phyloP scores from a whole-genome alignment of 2,113 vertebrate species.

The Chiloscyllium plagiosum region DNA sequence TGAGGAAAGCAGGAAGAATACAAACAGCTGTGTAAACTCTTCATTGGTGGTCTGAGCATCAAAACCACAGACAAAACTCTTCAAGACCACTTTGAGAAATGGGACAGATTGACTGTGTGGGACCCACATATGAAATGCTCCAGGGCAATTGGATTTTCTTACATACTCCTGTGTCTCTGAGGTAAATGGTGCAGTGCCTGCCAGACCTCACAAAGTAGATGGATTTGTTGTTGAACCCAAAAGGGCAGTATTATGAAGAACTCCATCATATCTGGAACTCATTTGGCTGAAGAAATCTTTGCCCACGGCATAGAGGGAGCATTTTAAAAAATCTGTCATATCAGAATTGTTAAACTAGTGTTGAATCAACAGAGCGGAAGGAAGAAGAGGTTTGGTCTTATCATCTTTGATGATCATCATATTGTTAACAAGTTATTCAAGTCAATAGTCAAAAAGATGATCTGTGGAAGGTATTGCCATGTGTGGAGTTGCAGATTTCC shows the following conservation, averaged over 20 bases:
- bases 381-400: background rate
- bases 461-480: background rate
- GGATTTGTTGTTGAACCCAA: conserved; percentile 31
- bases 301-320: background rate
- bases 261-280: conserved; percentile 29
- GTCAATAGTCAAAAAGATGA: background rate
- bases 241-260: conserved; percentile 25
- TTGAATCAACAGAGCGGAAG: conserved; percentile 20
- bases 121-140: conserved; percentile 28
- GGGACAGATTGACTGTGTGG: conserved; percentile 34
- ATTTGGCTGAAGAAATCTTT: conserved; percentile 33
- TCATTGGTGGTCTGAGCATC: conserved; percentile 31
- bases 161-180: conserved; percentile 32
- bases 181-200: conserved; percentile 24
- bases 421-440: background rate
- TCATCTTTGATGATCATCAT: background rate
- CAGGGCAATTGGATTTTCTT: conserved; percentile 29
- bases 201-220: conserved; percentile 25
- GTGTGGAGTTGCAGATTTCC: background rate
- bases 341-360: background rate
- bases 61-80: conserved; percentile 34
- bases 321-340: background rate
- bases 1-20: conserved; percentile 33
- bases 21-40: conserved; percentile 33
- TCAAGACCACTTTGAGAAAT: conserved; percentile 26